Evolutionary conservation across 2,797 vertebrate species (phyloP).

Genomic region (Falco novaeseelandiae): DNA sequence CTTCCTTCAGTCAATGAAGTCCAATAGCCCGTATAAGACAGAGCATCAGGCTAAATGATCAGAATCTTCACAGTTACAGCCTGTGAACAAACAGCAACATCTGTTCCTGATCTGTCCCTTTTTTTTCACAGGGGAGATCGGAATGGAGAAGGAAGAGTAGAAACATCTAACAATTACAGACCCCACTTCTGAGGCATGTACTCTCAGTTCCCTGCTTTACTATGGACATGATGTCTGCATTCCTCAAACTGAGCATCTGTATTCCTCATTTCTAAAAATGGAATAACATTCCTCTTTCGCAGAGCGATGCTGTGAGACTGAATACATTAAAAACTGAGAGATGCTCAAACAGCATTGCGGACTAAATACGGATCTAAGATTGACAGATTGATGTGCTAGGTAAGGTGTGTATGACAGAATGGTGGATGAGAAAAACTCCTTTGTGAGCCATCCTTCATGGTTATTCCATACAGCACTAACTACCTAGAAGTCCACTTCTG

Average conservation of each 20-base stretch:
- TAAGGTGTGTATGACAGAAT: not conserved
- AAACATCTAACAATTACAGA: not conserved
- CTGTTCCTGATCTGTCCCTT: slow-evolving; percentile 39
- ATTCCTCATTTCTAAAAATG: not conserved
- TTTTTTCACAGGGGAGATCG: not conserved
- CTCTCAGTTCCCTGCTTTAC: not conserved
- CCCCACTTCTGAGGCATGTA: not conserved
- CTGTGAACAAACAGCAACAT: slow-evolving; percentile 50
- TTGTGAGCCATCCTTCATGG: not conserved
- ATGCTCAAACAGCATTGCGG: not conserved
- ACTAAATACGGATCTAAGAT: slow-evolving; percentile 1
- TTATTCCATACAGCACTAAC: not conserved
- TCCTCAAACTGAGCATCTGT: not conserved
- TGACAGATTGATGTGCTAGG: not conserved
- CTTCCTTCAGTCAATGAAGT: not conserved
- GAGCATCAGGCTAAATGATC: not conserved
- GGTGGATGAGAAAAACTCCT: not conserved
- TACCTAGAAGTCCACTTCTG: not conserved
- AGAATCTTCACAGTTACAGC: slow-evolving; percentile 4
- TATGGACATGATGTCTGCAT: not conserved
- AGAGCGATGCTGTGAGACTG: not conserved
- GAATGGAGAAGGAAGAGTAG: not conserved
- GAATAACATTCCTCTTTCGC: not conserved
- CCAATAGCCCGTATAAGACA: not conserved
- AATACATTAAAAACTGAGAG: not conserved